phyloP scores from a whole-genome alignment of 2,888 invertebrate genomes.

The Platycheirus albimanus region DNA sequence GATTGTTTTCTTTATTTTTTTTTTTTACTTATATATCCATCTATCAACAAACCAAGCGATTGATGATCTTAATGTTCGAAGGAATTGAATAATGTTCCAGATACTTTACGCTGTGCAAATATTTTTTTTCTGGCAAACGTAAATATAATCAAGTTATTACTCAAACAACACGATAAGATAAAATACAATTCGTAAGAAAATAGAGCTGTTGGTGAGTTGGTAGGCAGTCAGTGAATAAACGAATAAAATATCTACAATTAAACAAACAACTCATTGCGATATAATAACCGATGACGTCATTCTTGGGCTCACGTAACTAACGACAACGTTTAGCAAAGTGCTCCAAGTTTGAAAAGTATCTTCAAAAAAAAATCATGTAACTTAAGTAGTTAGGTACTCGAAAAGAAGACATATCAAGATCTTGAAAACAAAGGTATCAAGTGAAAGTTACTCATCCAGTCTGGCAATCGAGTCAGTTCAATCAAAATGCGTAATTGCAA shows the following conservation, averaged over 20 bases:
- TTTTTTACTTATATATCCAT: no score
- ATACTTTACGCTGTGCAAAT: no score
- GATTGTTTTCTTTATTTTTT: background rate
- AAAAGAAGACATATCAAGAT: no score
- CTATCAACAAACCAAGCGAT: background rate
- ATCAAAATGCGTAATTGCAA: background rate
- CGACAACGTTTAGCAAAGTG: background rate
- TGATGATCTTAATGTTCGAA: background rate
- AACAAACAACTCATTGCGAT: background rate
- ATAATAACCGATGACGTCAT: constrained; percentile 1
- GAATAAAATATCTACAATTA: background rate
- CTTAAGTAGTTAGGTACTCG: no score
- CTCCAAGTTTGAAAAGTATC: background rate
- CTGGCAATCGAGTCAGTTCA: background rate
- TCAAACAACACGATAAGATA: constrained; percentile 17
- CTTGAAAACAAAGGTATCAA: constrained; percentile 3
- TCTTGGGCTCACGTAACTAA: background rate
- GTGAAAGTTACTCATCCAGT: constrained; percentile 25
- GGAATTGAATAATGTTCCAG: no score
- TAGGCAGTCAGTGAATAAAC: no score
- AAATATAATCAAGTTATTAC: background rate
- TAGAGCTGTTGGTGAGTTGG: no score
- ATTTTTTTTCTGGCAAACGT: no score
- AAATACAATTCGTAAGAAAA: background rate
- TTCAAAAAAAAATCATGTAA: no score